These are phyloP conservation scores for Exocentrus adspersus DNA, from an alignment of 2,888 invertebrate genomes.

Conservation along the genomic window DNA sequence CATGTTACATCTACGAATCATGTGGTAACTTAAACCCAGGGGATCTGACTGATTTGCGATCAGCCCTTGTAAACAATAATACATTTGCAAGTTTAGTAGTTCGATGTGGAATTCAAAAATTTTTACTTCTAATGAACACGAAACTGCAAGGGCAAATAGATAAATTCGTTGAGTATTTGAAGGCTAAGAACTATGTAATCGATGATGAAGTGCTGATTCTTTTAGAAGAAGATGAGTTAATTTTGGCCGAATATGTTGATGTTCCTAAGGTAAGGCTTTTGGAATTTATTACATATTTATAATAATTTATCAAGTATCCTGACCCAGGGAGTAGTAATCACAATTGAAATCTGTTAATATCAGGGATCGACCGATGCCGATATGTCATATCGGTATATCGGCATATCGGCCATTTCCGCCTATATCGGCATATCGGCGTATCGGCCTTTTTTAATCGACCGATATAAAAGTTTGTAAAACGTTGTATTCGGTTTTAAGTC, in stretches of 20 bases:
- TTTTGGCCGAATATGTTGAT: constrained; percentile 81
- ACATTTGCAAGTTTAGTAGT: constrained; percentile 93
- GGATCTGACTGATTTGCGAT: constrained; percentile 90
- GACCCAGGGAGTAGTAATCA: no score
- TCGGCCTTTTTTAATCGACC: no score
- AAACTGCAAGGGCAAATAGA: constrained; percentile 67
- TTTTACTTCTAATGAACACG: constrained; percentile 68
- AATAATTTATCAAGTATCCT: no score
- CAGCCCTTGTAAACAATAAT: constrained; percentile 95
- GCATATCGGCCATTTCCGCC: no score
- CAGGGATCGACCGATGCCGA: no score
- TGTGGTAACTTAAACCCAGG: constrained; percentile 79
- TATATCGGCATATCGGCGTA: no score
- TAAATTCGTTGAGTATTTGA: constrained; percentile 73
- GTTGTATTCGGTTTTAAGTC: no score
- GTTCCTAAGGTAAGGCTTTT: constrained; percentile 77
- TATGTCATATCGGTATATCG: no score
- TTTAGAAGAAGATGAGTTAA: constrained; percentile 68
- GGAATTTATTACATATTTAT: no score
- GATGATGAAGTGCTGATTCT: constrained; percentile 76
- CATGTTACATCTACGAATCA: constrained; percentile 86
- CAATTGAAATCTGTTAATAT: no score
- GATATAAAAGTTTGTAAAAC: no score
- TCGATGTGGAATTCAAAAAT: constrained; percentile 85
- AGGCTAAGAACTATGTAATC: constrained; percentile 69